phyloP scores from a whole-genome alignment of 2,113 vertebrate genomes.

The Megaceryle maxima region DNA sequence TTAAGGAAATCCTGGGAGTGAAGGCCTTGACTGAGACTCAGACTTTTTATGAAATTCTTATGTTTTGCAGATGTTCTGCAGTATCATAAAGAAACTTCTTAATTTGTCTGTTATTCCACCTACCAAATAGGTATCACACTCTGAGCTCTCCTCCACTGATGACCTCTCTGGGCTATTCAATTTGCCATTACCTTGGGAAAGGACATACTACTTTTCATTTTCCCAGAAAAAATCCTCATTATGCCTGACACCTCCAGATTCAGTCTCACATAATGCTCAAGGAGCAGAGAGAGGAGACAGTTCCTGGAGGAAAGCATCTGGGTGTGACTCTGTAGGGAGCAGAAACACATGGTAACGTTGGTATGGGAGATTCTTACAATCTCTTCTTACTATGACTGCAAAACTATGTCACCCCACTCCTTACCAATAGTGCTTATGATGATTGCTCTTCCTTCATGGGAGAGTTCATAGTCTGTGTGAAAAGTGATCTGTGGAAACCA shows the following conservation, averaged over 20 bases:
- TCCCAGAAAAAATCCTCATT: neutral
- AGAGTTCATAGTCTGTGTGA: neutral
- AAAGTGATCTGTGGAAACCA: neutral
- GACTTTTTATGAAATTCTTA: neutral
- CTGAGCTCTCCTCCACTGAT: neutral
- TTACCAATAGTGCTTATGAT: neutral
- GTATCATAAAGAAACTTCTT: neutral
- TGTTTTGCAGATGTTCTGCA: neutral
- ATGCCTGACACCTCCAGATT: neutral
- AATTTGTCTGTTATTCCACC: neutral
- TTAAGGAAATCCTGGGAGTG: neutral
- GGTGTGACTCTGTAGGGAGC: neutral
- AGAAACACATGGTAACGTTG: neutral
- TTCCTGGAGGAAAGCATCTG: neutral
- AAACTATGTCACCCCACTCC: fast-evolving
- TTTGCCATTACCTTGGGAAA: neutral
- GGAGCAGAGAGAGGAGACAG: neutral
- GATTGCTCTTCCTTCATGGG: neutral
- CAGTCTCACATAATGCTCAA: neutral
- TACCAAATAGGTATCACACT: neutral
- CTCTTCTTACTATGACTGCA: neutral
- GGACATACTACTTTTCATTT: neutral
- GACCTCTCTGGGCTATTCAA: neutral
- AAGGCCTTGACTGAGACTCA: neutral
- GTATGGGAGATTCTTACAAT: neutral